Evolutionary conservation across 2,888 invertebrate genomes (phyloP).

Genomic region (Argyresthia albistria): DNA sequence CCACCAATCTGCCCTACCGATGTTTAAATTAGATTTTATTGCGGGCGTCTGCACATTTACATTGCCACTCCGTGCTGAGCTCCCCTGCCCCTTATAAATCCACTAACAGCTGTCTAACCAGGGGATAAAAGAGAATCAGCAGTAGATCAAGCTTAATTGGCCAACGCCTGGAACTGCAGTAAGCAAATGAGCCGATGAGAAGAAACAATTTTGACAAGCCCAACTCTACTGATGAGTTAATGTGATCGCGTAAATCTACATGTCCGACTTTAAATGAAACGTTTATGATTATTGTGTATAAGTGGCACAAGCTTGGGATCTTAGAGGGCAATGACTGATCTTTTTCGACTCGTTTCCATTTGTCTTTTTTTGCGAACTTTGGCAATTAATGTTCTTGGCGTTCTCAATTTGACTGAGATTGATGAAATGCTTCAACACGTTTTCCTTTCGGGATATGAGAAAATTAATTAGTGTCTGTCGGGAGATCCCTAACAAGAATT

Average conservation of each 20-base stretch:
- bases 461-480: too few species aligned
- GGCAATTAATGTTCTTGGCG: too few species aligned
- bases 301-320: too few species aligned
- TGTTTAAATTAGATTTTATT: slow-evolving; percentile 73
- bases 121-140: background rate
- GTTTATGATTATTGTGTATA: too few species aligned
- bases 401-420: too few species aligned
- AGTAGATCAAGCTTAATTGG: background rate
- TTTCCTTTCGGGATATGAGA: too few species aligned
- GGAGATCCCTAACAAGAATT: too few species aligned
- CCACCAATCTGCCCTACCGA: slow-evolving; percentile 56
- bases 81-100: background rate
- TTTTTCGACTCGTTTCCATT: too few species aligned
- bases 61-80: background rate
- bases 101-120: background rate
- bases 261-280: background rate
- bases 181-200: slow-evolving; percentile 39
- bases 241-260: slow-evolving; percentile 1
- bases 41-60: slow-evolving; percentile 42
- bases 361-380: too few species aligned
- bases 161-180: slow-evolving; percentile 23
- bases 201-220: slow-evolving; percentile 46
- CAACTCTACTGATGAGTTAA: slow-evolving; percentile 22
- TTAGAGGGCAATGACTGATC: too few species aligned
- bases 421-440: too few species aligned